phyloP scores from a whole-genome alignment of 2,113 vertebrate species.

The Antennarius striatus region DNA sequence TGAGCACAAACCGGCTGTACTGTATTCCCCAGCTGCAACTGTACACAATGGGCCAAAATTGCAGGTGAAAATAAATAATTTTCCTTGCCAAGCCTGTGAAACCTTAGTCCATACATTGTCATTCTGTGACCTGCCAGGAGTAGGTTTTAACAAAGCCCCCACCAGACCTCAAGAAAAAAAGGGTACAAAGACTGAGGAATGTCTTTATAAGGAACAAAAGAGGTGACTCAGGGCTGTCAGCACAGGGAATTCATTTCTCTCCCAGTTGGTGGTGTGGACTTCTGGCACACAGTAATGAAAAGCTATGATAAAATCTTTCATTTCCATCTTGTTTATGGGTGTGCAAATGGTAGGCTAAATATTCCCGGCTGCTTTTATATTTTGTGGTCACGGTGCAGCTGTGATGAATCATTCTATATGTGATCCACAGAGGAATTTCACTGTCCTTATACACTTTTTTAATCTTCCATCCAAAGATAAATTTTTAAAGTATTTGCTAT shows the following conservation, averaged over 20 bases:
- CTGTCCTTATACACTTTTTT: slow-evolving; percentile 23
- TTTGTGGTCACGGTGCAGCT: slow-evolving; percentile 62
- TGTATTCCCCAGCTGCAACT: slow-evolving; percentile 45
- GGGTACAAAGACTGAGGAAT: slow-evolving; percentile 78
- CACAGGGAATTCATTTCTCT: slow-evolving; percentile 81
- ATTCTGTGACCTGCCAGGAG: slow-evolving; percentile 72
- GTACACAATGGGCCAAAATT: slow-evolving; percentile 54
- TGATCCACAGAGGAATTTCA: slow-evolving; percentile 63
- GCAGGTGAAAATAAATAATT: slow-evolving; percentile 60
- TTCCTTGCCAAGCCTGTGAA: slow-evolving; percentile 72
- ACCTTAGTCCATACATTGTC: slow-evolving; percentile 74
- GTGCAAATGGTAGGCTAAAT: slow-evolving; percentile 74
- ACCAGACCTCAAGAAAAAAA: slow-evolving; percentile 56
- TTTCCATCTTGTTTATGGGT: slow-evolving; percentile 74
- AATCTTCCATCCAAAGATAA: slow-evolving; percentile 15
- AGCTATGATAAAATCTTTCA: slow-evolving; percentile 80
- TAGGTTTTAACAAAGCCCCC: slow-evolving; percentile 68
- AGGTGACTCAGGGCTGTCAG: slow-evolving; percentile 74
- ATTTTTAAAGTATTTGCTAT: not conserved
- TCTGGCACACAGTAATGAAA: slow-evolving; percentile 79
- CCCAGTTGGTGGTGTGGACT: slow-evolving; percentile 80
- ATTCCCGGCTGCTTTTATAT: slow-evolving; percentile 68
- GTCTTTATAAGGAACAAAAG: slow-evolving; percentile 80
- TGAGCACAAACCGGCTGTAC: slow-evolving; percentile 40
- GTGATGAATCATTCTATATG: slow-evolving; percentile 68